Evolutionary conservation across 2,888 invertebrate genomes (phyloP), one percentile per base, ranked within the genome.

Genomic region (Torymus texanus): DNA sequence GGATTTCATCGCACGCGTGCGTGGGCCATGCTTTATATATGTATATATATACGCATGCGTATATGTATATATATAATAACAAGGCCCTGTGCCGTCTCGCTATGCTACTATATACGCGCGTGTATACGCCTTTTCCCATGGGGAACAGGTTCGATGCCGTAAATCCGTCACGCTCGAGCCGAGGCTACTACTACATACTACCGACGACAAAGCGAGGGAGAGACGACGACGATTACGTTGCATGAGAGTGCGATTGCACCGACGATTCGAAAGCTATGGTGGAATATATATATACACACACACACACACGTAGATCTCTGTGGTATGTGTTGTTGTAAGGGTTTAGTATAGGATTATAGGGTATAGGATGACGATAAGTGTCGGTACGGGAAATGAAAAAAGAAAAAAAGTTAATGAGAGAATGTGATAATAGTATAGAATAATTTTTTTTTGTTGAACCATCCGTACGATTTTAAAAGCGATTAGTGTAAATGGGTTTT

Each of bases 1-100:
- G 88, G 84, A 85, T 84, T 83, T 84, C 82, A 24, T 13, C 71
- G 56, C 53, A 29, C 12, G 4, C 55, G 10, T 51, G 65, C 59
- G 66, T 66, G 21, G 55, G 41, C 16, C 55, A 24, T 12, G 18
- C 5, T 72, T 41, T 67, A 50, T 16, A 24, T 72, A 59, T 75
- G 66, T 41, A 75, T 71, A 75, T 21, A 21, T 21, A 21, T 21
- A 21, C 21, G 21, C 21, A 21, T 2, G 21, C 21, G 2, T 21
- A 2, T 21, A 21, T 2, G 21, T 21, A 21, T 66, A 72, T 75
- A 71, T 41, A 75, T 71, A 75, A 75, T 66, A 61, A 55, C 51
- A 56, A 66, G 79, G 24, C 61, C 12, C 58, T 29, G 62, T 11
- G 18, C 18, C 56, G 21, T 21, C 55, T 41, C 72, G 53, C 29